phyloP scores from a whole-genome alignment of 1,140 invertebrate species.

The Diorhabda carinulata region DNA sequence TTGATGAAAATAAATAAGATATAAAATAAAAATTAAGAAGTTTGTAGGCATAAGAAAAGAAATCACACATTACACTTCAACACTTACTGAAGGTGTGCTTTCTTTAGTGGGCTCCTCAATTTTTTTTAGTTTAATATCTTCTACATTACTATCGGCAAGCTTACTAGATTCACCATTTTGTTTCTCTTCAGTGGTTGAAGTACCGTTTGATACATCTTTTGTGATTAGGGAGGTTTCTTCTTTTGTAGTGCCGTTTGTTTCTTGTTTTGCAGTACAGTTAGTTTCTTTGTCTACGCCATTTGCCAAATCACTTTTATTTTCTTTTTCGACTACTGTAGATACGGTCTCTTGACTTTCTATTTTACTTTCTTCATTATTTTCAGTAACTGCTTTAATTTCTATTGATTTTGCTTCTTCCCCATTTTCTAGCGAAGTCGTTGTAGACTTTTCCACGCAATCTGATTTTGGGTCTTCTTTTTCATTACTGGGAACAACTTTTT shows the following conservation, averaged over 20 bases:
- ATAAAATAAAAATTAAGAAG: slow-evolving; percentile 1
- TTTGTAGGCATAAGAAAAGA: slow-evolving; percentile 4
- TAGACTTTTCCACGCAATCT: neutral
- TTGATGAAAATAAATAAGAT: slow-evolving; percentile 20
- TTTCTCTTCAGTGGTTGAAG: slow-evolving; percentile 11
- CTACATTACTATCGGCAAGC: slow-evolving; percentile 10
- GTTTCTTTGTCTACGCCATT: slow-evolving; percentile 26
- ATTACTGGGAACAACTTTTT: neutral
- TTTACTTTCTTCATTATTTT: slow-evolving; percentile 17
- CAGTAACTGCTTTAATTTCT: slow-evolving; percentile 4
- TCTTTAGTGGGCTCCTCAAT: slow-evolving; percentile 25
- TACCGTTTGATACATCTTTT: slow-evolving; percentile 12
- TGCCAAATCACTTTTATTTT: slow-evolving; percentile 28
- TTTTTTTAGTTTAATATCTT: slow-evolving; percentile 29
- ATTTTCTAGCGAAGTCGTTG: slow-evolving; percentile 5
- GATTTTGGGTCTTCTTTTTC: slow-evolving; percentile 9
- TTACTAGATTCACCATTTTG: neutral
- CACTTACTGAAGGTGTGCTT: slow-evolving; percentile 27
- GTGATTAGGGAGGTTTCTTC: slow-evolving; percentile 12
- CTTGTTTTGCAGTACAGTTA: no score
- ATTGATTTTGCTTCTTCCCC: slow-evolving; percentile 6
- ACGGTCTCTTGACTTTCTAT: slow-evolving; percentile 1
- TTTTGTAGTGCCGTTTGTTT: slow-evolving; percentile 15
- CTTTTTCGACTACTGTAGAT: slow-evolving; percentile 16
- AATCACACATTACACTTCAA: slow-evolving; percentile 25